Evolutionary conservation across 92 coral and sea anemone species (phyloP), one percentile per base, ranked within the genome.

Genomic region (Zoanthus solanderi): DNA sequence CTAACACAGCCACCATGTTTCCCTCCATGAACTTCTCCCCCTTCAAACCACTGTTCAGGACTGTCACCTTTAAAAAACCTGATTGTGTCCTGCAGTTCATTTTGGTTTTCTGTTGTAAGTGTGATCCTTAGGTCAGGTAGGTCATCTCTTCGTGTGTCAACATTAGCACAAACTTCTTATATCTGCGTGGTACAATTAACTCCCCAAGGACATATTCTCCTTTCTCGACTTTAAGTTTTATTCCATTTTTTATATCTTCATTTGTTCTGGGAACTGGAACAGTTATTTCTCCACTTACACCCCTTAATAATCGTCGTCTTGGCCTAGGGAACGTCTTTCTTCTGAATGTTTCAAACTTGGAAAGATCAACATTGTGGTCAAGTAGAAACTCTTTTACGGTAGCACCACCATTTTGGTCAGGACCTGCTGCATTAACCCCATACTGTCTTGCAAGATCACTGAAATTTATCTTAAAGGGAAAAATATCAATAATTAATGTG

Each of bases 211-310:
- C 84, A 58, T 82, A 78, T 48, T 91, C 91, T n/a, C 93, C 87
- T 34, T 84, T 84, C 71, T 88, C 86, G n/a, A 90, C 72, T 54
- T 87, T 87, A 6, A 75, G 44, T 68, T 87, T 87, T 15, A 90
- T 72, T 50, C 11, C 76, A 37, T 81, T 54, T 14, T 88, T 88
- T 8, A 88, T 65, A 1, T 42, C 46, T 6, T 91, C 72, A 75
- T 84, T 91, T 15, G 90, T 66, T 34, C 85, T 66, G 53, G 90
- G 89, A 7, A 83, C 72, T 78, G 94, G 89, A 6, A 88, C n/a
- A 2, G 87, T 68, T 5, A 83, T 23, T 68, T 91, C 94, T 28
- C 92, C 89, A 54, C 85, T 74, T 31, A 50, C 10, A 50, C 56
- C 56, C 10, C 56, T 50, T 10, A 50, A 50, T 6, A 50, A n/a